Percentiles rank a stretch among this genome's conserved stretches.
Evolutionary conservation across 2,113 vertebrate species (phyloP).

Genomic region (Larimichthys polyactis): DNA sequence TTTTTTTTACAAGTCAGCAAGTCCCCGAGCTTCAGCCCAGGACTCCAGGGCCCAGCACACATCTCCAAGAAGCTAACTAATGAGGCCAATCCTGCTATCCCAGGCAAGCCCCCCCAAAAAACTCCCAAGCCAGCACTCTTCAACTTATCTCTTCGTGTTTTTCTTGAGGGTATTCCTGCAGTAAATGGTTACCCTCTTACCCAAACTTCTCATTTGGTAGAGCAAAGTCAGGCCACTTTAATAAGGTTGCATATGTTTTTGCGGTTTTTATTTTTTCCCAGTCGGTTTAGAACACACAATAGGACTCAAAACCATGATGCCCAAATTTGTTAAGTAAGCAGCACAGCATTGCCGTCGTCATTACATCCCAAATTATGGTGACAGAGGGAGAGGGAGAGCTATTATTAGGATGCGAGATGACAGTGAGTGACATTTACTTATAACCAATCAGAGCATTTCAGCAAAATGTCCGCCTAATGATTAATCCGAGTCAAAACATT

Average conservation of each 20-base stretch:
- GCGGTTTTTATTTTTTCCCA: neutral
- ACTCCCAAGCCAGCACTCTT: conserved; percentile 76
- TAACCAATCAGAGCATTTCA: conserved; percentile 47
- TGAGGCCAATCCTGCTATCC: conserved; percentile 65
- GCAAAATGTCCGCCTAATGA: conserved; percentile 36
- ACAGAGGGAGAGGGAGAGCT: conserved; percentile 1
- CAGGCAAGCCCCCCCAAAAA: conserved; percentile 62
- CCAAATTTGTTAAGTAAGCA: conserved; percentile 1
- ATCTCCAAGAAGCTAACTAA: conserved; percentile 76
- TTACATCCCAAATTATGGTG: conserved; percentile 39
- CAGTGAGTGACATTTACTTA: conserved; percentile 55
- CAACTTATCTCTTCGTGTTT: conserved; percentile 50
- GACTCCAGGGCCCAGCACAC: conserved; percentile 56
- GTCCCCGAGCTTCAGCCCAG: conserved; percentile 61
- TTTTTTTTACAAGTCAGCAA: conserved; percentile 78
- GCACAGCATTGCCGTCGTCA: conserved; percentile 1
- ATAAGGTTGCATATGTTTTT: conserved; percentile 24
- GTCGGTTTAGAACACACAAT: conserved; percentile 14
- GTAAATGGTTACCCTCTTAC: conserved; percentile 39
- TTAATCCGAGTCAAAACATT: conserved; percentile 13
- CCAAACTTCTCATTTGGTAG: conserved; percentile 38
- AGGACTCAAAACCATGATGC: neutral
- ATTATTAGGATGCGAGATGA: conserved; percentile 40
- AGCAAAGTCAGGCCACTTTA: conserved; percentile 41
- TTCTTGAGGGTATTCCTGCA: conserved; percentile 45